phyloP scores from a whole-genome alignment of 2,113 vertebrate species.

The Festucalex cinctus region DNA sequence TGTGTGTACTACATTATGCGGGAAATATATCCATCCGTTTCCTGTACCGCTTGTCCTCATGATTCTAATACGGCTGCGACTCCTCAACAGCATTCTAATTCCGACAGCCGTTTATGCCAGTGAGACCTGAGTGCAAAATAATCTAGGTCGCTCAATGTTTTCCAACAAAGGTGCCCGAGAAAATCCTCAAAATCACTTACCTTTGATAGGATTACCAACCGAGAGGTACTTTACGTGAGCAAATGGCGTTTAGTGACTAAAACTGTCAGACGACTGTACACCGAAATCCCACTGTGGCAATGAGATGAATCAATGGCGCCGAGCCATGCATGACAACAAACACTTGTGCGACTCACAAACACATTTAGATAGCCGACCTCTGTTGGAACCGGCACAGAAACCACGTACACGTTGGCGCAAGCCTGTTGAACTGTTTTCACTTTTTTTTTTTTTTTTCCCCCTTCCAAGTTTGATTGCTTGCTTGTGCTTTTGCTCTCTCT shows the following conservation, averaged over 20 bases:
- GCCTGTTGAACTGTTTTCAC: conserved; percentile 22
- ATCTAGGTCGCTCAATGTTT: background rate
- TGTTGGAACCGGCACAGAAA: background rate
- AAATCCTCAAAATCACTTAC: background rate
- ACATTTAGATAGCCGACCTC: background rate
- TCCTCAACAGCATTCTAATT: background rate
- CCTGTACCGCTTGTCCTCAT: background rate
- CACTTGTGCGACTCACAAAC: background rate
- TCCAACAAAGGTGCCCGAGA: too few species aligned
- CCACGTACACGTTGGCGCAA: conserved; percentile 41
- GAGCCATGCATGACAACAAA: background rate
- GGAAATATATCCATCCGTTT: background rate
- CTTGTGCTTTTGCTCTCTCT: background rate
- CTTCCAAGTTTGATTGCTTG: conserved; percentile 2
- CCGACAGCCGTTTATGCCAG: background rate
- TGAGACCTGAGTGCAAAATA: background rate
- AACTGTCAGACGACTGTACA: background rate
- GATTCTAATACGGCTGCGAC: too few species aligned
- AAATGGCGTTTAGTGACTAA: background rate
- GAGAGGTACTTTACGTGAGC: background rate
- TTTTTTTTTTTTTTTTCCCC: background rate
- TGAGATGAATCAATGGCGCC: background rate
- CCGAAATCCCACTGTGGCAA: background rate
- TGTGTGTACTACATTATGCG: too few species aligned
- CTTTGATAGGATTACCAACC: background rate